phyloP scores from a whole-genome alignment of 2,888 invertebrate genomes.

The Melieria crassipennis region DNA sequence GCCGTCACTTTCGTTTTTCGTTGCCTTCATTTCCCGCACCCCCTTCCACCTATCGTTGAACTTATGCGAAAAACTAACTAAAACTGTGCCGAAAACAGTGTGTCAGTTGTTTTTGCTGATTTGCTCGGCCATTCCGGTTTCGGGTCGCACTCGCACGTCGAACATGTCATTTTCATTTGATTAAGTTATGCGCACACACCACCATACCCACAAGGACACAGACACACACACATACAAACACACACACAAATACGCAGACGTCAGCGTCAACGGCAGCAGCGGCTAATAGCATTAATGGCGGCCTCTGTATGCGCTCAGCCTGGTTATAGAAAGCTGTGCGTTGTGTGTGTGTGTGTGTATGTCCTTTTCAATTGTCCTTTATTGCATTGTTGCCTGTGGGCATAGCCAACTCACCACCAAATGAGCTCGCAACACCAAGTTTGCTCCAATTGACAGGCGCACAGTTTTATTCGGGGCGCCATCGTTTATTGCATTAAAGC shows the following conservation, averaged over 20 bases:
- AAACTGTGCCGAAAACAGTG: background rate
- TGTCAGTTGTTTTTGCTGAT: background rate
- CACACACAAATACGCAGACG: background rate
- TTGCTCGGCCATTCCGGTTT: background rate
- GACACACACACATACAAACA: too few relatives aligned
- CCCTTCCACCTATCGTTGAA: background rate
- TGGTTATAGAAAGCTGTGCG: background rate
- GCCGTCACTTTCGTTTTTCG: background rate
- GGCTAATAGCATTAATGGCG: background rate
- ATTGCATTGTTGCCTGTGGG: too few relatives aligned
- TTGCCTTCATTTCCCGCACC: background rate
- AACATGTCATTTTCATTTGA: slow-evolving; percentile 9
- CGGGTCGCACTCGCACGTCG: background rate
- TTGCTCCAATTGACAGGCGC: too few relatives aligned
- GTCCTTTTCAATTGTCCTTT: background rate
- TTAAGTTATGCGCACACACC: too few relatives aligned
- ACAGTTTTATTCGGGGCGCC: too few relatives aligned
- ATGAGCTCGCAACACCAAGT: too few relatives aligned
- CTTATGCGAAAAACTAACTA: too few relatives aligned
- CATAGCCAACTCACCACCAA: too few relatives aligned
- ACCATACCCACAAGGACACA: background rate
- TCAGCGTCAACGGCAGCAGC: background rate
- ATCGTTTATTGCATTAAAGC: too few relatives aligned
- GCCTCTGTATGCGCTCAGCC: background rate
- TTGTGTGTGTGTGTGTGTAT: background rate